A percentile compares a stretch with the other conserved stretches of the same genome.
Conservation (phyloP, 2,797 vertebrate species). For the Karalla daura region DNA sequence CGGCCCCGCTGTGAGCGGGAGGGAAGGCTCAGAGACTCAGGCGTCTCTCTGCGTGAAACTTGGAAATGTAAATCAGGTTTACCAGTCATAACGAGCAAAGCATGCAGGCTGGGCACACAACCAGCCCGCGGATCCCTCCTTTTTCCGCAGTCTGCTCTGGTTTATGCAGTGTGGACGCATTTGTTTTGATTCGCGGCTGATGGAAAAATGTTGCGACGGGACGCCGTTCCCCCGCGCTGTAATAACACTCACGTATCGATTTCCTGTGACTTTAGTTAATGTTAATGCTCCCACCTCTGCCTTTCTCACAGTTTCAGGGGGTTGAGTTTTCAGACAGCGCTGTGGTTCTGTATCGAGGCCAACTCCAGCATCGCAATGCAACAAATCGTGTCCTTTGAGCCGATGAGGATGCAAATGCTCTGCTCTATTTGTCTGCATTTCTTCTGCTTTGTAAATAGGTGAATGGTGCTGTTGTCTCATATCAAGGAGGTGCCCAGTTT, state of each 20-base stretch:
- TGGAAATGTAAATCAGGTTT: slow-evolving; percentile 32
- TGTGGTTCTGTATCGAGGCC: slow-evolving; percentile 19
- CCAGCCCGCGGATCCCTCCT: not conserved
- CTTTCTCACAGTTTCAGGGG: slow-evolving; percentile 2
- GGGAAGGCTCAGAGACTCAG: not conserved
- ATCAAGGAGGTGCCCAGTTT: too few relatives aligned
- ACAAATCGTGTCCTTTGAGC: slow-evolving; percentile 7
- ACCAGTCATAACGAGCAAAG: slow-evolving; percentile 12
- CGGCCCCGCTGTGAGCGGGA: slow-evolving; percentile 9
- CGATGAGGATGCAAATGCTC: not conserved
- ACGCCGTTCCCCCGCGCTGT: not conserved
- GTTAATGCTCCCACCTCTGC: slow-evolving; percentile 13
- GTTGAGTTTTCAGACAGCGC: not conserved
- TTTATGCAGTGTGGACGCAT: slow-evolving; percentile 1
- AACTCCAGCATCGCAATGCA: not conserved
- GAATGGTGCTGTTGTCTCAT: too few relatives aligned
- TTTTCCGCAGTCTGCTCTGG: slow-evolving; percentile 29
- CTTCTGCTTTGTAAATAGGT: too few relatives aligned
- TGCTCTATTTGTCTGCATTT: not conserved
- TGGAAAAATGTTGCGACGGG: slow-evolving; percentile 7
- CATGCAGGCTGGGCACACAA: slow-evolving; percentile 3
- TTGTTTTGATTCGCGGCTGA: slow-evolving; percentile 9
- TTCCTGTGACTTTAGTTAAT: slow-evolving; percentile 37
- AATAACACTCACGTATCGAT: slow-evolving; percentile 36
- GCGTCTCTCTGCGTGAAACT: slow-evolving; percentile 35